These are phyloP conservation scores for Pygocentrus nattereri DNA, from an alignment of 2,797 vertebrate genomes.

Conservation along the genomic window DNA sequence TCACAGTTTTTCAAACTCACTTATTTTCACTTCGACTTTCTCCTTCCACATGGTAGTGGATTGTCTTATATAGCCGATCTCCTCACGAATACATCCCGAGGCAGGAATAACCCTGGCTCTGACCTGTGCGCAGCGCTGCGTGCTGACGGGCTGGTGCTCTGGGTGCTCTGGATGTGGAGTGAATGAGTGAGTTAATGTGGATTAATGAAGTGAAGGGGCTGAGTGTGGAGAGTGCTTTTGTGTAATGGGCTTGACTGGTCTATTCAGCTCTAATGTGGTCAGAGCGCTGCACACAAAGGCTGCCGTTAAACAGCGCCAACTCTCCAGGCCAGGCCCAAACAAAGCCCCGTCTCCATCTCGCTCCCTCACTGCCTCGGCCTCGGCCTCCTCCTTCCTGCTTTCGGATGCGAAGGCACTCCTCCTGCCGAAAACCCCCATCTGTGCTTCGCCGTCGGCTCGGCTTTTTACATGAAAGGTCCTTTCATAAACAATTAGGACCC, in stretches of 20 bases:
- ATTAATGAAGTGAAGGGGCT: conserved; percentile 79
- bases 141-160: no score
- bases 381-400: conserved; percentile 61
- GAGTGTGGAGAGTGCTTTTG: conserved; percentile 80
- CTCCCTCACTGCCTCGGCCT: conserved; percentile 53
- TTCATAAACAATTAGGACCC: conserved; percentile 62
- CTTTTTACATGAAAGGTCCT: conserved; percentile 66
- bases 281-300: conserved; percentile 69
- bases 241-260: conserved; percentile 83
- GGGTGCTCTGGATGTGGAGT: conserved; percentile 68
- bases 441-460: conserved; percentile 46
- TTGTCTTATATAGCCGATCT: no score
- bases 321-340: conserved; percentile 73
- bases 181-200: conserved; percentile 75
- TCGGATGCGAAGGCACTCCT: conserved; percentile 66
- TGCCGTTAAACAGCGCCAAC: conserved; percentile 72
- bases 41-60: no score
- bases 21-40: no score
- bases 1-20: no score
- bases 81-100: no score
- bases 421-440: conserved; percentile 48
- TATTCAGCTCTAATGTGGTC: conserved; percentile 76
- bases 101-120: no score
- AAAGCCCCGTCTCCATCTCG: conserved; percentile 74
- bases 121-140: no score